phyloP scores from a whole-genome alignment of 2,888 invertebrate genomes.

The Chymomyza fuscimana region DNA sequence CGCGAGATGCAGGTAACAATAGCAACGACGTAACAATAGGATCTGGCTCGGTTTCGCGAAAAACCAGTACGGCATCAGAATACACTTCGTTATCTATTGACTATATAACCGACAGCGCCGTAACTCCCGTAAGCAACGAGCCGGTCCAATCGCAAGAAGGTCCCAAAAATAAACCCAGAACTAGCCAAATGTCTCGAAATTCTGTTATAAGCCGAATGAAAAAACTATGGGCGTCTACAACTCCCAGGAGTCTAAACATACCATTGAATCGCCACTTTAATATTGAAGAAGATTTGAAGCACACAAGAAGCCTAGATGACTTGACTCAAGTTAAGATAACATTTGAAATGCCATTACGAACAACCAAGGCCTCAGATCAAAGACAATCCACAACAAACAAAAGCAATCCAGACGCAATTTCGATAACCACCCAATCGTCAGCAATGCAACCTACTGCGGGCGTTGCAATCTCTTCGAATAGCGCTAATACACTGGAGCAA shows the following conservation, averaged over 20 bases:
- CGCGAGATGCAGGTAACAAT: slow-evolving; percentile 64
- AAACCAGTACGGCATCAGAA: slow-evolving; percentile 82
- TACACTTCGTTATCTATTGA: slow-evolving; percentile 80
- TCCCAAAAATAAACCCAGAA: slow-evolving; percentile 35
- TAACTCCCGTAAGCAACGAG: slow-evolving; percentile 71
- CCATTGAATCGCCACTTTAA: slow-evolving; percentile 70
- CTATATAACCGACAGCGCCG: slow-evolving; percentile 82
- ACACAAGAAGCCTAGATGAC: slow-evolving; percentile 65
- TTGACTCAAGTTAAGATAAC: slow-evolving; percentile 66
- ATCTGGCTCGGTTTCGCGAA: slow-evolving; percentile 80
- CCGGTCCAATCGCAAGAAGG: slow-evolving; percentile 38
- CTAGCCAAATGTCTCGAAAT: slow-evolving; percentile 44
- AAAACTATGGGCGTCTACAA: slow-evolving; percentile 53
- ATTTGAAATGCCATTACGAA: slow-evolving; percentile 59
- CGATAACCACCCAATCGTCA: slow-evolving; percentile 23
- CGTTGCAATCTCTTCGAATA: slow-evolving; percentile 39
- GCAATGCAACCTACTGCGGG: slow-evolving; percentile 41
- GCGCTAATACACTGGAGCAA: slow-evolving; percentile 82
- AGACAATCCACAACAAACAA: slow-evolving; percentile 38
- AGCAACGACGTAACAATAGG: slow-evolving; percentile 69
- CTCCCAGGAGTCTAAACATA: slow-evolving; percentile 67
- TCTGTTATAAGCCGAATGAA: slow-evolving; percentile 54
- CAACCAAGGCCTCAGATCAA: slow-evolving; percentile 15
- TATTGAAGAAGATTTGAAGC: slow-evolving; percentile 65
- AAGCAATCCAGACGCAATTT: slow-evolving; percentile 41